Evolutionary conservation across 2,888 invertebrate species (phyloP).

Genomic region (Ectemnius cavifrons): DNA sequence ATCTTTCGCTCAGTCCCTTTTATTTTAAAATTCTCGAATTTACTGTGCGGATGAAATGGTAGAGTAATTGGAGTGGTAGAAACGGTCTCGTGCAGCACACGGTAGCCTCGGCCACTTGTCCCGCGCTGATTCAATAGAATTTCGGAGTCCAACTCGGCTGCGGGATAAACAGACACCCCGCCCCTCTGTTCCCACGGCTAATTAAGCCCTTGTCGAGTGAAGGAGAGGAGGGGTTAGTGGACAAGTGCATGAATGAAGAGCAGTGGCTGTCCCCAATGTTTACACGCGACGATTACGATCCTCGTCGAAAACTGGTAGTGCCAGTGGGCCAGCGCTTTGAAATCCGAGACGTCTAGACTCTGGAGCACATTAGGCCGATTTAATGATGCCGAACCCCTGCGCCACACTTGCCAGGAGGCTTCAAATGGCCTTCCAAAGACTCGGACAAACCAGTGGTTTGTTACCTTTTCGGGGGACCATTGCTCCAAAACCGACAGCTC

Average conservation of each 20-base stretch:
- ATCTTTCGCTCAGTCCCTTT: too few species aligned
- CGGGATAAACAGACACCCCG: conserved; percentile 5
- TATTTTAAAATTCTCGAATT: too few species aligned
- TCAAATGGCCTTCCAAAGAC: neutral
- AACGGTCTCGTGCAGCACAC: too few species aligned
- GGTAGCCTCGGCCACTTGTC: conserved; percentile 3
- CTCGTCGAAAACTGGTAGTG: conserved; percentile 22
- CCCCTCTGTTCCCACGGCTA: conserved; percentile 39
- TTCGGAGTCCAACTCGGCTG: conserved; percentile 2
- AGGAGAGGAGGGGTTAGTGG: conserved; percentile 11
- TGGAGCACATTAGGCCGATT: conserved; percentile 36
- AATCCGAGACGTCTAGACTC: conserved; percentile 48
- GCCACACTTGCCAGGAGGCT: conserved; percentile 4
- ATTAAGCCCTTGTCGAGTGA: conserved; percentile 11
- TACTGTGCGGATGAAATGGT: too few species aligned
- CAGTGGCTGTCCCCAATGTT: conserved; percentile 30
- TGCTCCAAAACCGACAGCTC: too few species aligned
- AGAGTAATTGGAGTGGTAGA: too few species aligned
- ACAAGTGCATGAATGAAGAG: conserved; percentile 37
- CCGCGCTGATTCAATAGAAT: neutral
- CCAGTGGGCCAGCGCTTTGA: conserved; percentile 42
- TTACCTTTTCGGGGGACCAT: conserved; percentile 16
- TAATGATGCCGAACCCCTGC: conserved; percentile 33
- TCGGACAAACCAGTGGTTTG: conserved; percentile 42
- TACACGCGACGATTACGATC: conserved; percentile 44